Evolutionary conservation across 1,140 invertebrate genomes (phyloP).

Genomic region (Samia ricini): DNA sequence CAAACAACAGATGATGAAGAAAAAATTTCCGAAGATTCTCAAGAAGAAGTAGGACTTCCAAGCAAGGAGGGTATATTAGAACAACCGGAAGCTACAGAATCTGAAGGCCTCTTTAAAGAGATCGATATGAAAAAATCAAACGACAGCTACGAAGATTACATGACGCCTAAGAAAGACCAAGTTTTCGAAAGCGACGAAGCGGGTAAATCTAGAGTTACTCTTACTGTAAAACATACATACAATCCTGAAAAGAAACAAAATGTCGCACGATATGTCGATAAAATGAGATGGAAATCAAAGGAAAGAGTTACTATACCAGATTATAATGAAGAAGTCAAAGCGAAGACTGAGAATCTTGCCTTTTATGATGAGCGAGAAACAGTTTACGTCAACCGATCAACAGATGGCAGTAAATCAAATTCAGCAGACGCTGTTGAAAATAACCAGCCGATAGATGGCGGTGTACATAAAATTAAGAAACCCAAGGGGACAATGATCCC

Average conservation of each 20-base stretch:
- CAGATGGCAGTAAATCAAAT: slow-evolving; percentile 2
- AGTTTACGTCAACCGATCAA: slow-evolving; percentile 2
- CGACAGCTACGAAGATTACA: slow-evolving; percentile 58
- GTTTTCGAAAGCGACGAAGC: slow-evolving; percentile 1
- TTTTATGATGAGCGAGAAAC: slow-evolving; percentile 20
- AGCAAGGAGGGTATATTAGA: neutral
- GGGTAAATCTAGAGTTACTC: neutral
- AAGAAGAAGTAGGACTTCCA: neutral
- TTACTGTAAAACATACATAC: slow-evolving; percentile 5
- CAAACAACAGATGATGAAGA: neutral
- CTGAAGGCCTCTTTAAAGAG: neutral
- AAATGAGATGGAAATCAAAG: neutral
- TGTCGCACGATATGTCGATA: neutral
- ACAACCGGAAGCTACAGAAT: neutral
- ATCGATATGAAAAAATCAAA: slow-evolving; percentile 24
- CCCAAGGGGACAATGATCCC: slow-evolving; percentile 35
- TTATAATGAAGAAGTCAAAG: slow-evolving; percentile 30
- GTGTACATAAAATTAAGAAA: neutral
- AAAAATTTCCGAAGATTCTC: neutral
- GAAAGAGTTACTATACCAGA: neutral
- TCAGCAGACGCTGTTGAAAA: neutral
- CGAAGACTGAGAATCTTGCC: slow-evolving; percentile 34
- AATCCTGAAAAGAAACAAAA: neutral
- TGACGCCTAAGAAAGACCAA: slow-evolving; percentile 34
- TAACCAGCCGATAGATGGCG: slow-evolving; percentile 4